Base-by-base conservation (phyloP, 1,140 invertebrate genomes). In the Euschistus heros region DNA sequence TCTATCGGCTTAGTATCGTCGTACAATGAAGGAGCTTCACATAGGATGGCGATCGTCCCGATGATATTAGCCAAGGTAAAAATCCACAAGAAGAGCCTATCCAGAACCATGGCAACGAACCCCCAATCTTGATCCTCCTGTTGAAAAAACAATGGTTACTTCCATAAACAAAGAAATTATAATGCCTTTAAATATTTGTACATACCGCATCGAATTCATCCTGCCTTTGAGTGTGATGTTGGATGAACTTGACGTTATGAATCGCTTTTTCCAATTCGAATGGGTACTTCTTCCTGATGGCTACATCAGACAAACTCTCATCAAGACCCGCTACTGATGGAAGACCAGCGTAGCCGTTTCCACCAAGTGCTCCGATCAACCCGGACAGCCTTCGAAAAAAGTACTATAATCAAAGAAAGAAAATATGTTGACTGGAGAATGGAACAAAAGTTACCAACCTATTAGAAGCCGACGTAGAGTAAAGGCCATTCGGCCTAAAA, bases 111-210 rank as follows among this genome's bases (percentile, higher is more conserved):
- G 18, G 97, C 96, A 5, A 98, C 94, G 75, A 97, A 99, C 61
- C 94, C 95, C 97, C 97, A 99, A 75, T 98, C 97, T 81, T 94
- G 91, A 78, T 95, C 92, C 75, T 94, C 91, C 92, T 95, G 76
- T 67, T 76, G 74, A 66, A 64, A 66, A 24, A 27, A 55, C 17
- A 55, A 17, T 20, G 63, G 47, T 6, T 15, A 18, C 17, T 3
- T 46, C 2, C 1, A 52, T 27, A 24, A 47, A 30, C n/a, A n/a
- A n/a, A n/a, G n/a, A 44, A 44, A 44, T 44, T 44, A 44, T 44
- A 44, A 44, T 10, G 42, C 17, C 42, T 10, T 13, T 24, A n/a
- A 26, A 7, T 37, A 8, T 24, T 20, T 13, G n/a, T 50, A 76
- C 81, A 78, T 79, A 95, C 93, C 77, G 91, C 89, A 78, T 94